phyloP scores from a whole-genome alignment of 2,888 invertebrate genomes.

The Lithophane socia region DNA sequence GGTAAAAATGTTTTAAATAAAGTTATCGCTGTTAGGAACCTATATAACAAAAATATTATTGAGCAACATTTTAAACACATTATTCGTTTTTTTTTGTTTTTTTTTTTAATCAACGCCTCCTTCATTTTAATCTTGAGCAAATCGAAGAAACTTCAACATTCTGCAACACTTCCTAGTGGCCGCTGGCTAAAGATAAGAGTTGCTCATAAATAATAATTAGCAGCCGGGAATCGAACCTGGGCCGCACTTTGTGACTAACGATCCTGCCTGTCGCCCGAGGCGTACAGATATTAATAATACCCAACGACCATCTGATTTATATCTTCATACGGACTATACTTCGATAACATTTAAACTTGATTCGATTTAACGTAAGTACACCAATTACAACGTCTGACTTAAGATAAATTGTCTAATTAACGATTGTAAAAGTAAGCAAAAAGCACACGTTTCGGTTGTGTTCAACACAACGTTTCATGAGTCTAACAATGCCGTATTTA shows the following conservation, averaged over 20 bases:
- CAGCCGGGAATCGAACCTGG: conserved; percentile 79
- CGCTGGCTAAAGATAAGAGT: conserved; percentile 76
- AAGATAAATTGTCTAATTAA: conserved; percentile 69
- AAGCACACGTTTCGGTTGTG: conserved; percentile 39
- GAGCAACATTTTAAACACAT: not conserved
- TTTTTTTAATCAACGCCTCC: too few species aligned
- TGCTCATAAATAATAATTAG: conserved; percentile 85
- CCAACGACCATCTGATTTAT: conserved; percentile 78
- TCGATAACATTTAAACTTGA: conserved; percentile 65
- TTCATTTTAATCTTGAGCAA: conserved; percentile 15
- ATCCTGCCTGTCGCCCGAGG: conserved; percentile 76
- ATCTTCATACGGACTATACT: conserved; percentile 73
- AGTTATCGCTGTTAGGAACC: not conserved
- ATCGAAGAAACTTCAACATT: conserved; percentile 65
- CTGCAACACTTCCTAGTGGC: conserved; percentile 75
- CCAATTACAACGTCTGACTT: conserved; percentile 61
- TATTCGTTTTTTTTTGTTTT: too few species aligned
- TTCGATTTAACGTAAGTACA: conserved; percentile 64
- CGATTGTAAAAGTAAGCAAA: conserved; percentile 52
- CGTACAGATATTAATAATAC: conserved; percentile 79
- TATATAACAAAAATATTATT: not conserved
- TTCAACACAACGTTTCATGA: conserved; percentile 35
- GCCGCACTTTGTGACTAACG: conserved; percentile 79
- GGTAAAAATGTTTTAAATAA: not conserved
- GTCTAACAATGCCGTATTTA: conserved; percentile 31